Evolutionary conservation across 2,113 vertebrate species (phyloP).

Genomic region (Poeciliopsis occidentalis): DNA sequence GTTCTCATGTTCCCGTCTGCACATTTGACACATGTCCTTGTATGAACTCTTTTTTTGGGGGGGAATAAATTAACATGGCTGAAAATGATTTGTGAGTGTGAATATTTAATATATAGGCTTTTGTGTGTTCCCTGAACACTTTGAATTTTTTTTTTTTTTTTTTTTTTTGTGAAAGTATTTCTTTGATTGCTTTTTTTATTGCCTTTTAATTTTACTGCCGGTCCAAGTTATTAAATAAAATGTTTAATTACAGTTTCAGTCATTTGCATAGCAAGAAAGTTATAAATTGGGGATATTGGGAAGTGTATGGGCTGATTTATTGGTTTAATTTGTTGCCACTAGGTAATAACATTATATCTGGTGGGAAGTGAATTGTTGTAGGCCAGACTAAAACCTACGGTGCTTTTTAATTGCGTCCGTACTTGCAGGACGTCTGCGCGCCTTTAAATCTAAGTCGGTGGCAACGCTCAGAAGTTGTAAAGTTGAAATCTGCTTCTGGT

Average conservation of each 20-base stretch:
- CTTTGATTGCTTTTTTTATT: constrained; percentile 54
- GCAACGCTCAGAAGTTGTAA: constrained; percentile 34
- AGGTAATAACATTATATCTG: constrained; percentile 49
- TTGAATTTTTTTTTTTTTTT: neutral
- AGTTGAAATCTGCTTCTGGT: constrained; percentile 27
- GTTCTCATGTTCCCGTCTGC: constrained; percentile 43
- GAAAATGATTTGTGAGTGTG: constrained; percentile 31
- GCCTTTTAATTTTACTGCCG: constrained; percentile 50
- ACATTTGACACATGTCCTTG: constrained; percentile 54
- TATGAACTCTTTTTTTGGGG: constrained; percentile 45
- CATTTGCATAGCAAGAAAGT: constrained; percentile 63
- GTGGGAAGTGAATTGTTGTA: constrained; percentile 50
- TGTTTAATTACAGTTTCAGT: constrained; percentile 62
- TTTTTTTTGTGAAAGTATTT: constrained; percentile 38
- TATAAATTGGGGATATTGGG: constrained; percentile 50
- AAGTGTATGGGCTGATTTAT: constrained; percentile 61
- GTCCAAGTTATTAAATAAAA: constrained; percentile 59
- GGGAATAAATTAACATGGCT: constrained; percentile 53
- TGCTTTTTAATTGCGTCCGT: constrained; percentile 40
- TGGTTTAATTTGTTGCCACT: constrained; percentile 62
- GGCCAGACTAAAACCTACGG: constrained; percentile 30
- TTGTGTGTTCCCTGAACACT: constrained; percentile 33
- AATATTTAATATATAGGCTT: constrained; percentile 19
- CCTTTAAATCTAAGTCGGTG: constrained; percentile 28
- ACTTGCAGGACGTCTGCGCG: constrained; percentile 33